A percentile compares a stretch with the other conserved stretches of the same genome.
Conservation (phyloP, 2,113 vertebrate species). For the Platysteira castanea region DNA sequence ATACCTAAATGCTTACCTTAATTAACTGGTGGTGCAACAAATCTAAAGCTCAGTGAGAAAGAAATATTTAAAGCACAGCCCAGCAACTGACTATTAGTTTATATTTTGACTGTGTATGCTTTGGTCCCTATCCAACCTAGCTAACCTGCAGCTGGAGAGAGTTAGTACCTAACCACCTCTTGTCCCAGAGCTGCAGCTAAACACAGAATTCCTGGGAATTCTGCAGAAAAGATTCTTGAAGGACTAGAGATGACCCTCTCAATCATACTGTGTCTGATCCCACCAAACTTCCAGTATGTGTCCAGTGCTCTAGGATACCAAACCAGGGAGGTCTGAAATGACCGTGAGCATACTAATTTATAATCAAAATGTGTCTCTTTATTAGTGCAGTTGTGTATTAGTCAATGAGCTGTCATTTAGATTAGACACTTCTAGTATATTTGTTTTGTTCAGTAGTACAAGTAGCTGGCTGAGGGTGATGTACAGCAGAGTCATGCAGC, state of each 20-base stretch:
- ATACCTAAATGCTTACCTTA: not conserved
- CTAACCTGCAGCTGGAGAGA: not conserved
- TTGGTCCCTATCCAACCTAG: not conserved
- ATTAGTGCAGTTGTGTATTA: not conserved
- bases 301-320: not conserved
- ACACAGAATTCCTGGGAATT: not conserved
- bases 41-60: not conserved
- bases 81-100: not conserved
- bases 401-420: not conserved
- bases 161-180: not conserved
- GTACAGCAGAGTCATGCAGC: not conserved
- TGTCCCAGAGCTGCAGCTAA: not conserved
- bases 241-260: not conserved
- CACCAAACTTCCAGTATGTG: not conserved
- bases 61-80: not conserved
- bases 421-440: not conserved
- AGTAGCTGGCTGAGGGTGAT: not conserved
- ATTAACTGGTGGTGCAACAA: not conserved
- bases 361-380: not conserved
- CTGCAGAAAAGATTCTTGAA: not conserved
- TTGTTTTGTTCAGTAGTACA: not conserved
- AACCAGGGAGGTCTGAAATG: constrained; percentile 1
- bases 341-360: not conserved
- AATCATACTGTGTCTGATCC: rapidly evolving
- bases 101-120: not conserved